Base-by-base conservation (phyloP, 92 coral and sea anemone species). In the Zoanthus sociatus region DNA sequence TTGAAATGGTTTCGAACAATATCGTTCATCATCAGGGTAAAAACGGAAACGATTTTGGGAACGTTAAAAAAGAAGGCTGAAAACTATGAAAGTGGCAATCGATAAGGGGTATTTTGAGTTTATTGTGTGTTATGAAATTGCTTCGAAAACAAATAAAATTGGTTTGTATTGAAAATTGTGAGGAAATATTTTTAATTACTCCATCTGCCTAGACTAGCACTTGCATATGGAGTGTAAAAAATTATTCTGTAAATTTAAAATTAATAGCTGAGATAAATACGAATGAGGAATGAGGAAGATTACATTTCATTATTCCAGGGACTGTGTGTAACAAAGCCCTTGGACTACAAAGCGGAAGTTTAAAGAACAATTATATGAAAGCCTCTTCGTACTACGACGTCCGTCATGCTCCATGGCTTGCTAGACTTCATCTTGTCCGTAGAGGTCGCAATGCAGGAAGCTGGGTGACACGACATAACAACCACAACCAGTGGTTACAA, bases 401-500 rank as follows among this genome's bases (percentile, higher is more conserved):
- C 51, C 86, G 71, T 21, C 93, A 90, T 64, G 91, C 89, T 12
- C 91, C 98, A 7, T 87, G 84, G 77, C 91, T 87, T 63, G 98
- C 90, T 37, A 86, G 98, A 87, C 93, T 94, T n/a, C 91, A 79
- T 76, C 90, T 86, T 71, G 16, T 88, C n/a, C 93, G 94, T 1
- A 82, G 90, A 53, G 98, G 98, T 42, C 92, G 92, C 63, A 87
- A 83, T 71, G 91, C 89, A 30, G 95, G 95, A 14, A 98, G 94
- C 33, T 97, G 99, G 99, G 94, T 93, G 53, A 90, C 99, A 15
- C 84, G 92, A 1, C 87, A 84, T 10, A 81, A 90, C 18, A 92
- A 93, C 78, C 89, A 88, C 78, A 87, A 91, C 64, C 99, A 97
- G 54, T 97, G 95, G 95, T 75, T 97, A 15, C 98, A 97, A 88